Percentiles rank a stretch among this genome's conserved stretches.
Conservation (phyloP, 2,797 vertebrate genomes). For the Hyperoplus lanceolatus region DNA sequence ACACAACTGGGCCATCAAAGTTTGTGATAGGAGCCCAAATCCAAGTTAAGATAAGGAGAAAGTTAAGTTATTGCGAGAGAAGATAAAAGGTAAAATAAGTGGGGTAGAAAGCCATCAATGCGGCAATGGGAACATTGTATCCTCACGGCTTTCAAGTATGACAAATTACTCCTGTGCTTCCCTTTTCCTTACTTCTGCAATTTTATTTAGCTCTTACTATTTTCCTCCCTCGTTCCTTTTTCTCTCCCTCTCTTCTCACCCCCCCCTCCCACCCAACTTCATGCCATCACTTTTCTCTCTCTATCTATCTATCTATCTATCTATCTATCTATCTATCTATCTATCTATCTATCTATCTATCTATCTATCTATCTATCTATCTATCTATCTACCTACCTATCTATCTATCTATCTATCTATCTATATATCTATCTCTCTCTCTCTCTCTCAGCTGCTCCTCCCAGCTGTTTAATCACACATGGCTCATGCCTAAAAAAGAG, state of each 20-base stretch:
- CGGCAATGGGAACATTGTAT: neutral
- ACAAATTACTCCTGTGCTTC: slow-evolving; percentile 52
- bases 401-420: slow-evolving; percentile 30
- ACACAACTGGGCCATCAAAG: neutral
- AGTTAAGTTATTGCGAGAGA: neutral
- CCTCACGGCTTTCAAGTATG: slow-evolving; percentile 22
- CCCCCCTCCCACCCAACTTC: neutral
- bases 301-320: slow-evolving; percentile 30
- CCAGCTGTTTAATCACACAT: slow-evolving; percentile 89
- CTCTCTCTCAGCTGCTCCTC: slow-evolving; percentile 84
- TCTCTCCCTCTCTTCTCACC: slow-evolving; percentile 19
- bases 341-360: slow-evolving; percentile 27
- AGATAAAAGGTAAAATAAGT: neutral
- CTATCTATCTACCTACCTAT: slow-evolving; percentile 46
- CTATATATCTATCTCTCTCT: slow-evolving; percentile 69
- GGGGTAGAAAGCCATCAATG: too few species aligned
- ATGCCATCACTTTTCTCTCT: slow-evolving; percentile 17
- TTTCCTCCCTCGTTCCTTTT: slow-evolving; percentile 14
- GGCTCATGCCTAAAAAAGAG: slow-evolving; percentile 86
- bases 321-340: slow-evolving; percentile 25
- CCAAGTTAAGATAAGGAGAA: neutral
- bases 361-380: slow-evolving; percentile 20
- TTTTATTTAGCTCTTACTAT: slow-evolving; percentile 35
- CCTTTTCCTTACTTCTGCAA: slow-evolving; percentile 44
- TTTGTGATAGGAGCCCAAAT: neutral